A percentile compares a stretch with the other conserved stretches of the same genome.
phyloP scores from a whole-genome alignment of 2,797 vertebrate genomes.

The Sebastolobus alascanus region DNA sequence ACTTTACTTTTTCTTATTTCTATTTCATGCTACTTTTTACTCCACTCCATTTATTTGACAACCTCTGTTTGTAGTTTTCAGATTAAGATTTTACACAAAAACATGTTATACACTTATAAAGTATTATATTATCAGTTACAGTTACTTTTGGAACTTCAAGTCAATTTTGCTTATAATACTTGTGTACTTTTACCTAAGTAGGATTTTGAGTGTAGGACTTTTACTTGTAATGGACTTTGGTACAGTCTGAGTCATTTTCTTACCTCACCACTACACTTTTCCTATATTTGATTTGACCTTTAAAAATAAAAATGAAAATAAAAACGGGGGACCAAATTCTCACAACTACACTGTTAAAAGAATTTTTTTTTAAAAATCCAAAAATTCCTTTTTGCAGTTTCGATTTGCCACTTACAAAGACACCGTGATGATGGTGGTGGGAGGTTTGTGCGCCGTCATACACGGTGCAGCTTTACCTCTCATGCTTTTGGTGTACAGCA shows the following conservation, averaged over 20 bases:
- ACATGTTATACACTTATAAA: neutral
- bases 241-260: neutral
- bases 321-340: neutral
- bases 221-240: neutral
- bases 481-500: constrained; percentile 91
- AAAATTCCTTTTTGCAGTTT: constrained; percentile 82
- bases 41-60: neutral
- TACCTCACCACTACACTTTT: neutral
- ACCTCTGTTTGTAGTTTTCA: too few species aligned
- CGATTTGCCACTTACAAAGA: constrained; percentile 90
- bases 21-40: neutral
- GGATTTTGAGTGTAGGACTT: neutral
- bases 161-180: neutral
- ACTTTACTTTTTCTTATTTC: neutral
- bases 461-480: constrained; percentile 91
- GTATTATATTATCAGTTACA: neutral
- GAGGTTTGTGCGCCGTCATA: constrained; percentile 89
- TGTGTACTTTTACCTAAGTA: neutral
- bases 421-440: constrained; percentile 89
- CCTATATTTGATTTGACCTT: neutral
- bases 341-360: neutral
- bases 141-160: neutral
- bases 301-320: neutral
- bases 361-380: neutral
- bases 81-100: neutral